These are phyloP conservation scores for Eulemur albifrons DNA, from an alignment of 2,797 vertebrate species.

Conservation along the genomic window DNA sequence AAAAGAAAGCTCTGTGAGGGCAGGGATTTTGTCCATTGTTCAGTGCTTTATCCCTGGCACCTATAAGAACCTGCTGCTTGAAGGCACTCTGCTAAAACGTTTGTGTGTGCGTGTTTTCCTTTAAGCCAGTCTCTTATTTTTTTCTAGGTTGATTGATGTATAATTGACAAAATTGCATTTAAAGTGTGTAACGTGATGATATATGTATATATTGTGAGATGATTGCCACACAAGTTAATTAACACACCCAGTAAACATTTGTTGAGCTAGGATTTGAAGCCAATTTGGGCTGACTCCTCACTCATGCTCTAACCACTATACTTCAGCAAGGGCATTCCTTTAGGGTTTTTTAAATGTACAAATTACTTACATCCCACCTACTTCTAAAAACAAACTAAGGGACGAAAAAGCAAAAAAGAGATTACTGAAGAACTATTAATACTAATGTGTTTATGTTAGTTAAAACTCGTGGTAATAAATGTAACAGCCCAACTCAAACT, in stretches of 20 bases:
- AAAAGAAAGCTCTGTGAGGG: neutral
- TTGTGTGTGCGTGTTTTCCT: neutral
- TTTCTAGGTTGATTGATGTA: neutral
- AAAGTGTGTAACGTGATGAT: neutral
- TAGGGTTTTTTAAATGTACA: neutral
- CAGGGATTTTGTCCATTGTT: neutral
- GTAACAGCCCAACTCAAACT: neutral
- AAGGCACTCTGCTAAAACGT: neutral
- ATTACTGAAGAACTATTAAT: neutral
- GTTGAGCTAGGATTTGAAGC: slow-evolving; percentile 20
- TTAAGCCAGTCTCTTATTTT: neutral
- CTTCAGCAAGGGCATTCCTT: slow-evolving; percentile 10
- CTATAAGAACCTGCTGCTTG: neutral
- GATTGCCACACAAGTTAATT: neutral
- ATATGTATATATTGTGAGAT: neutral
- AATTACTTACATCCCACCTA: neutral
- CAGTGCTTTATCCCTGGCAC: neutral
- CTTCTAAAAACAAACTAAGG: slow-evolving; percentile 13
- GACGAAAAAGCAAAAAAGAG: neutral
- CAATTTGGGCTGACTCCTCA: neutral
- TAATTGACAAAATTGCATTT: neutral
- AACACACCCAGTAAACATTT: neutral
- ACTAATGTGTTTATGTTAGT: neutral
- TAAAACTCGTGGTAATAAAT: neutral
- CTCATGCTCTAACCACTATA: neutral